phyloP scores from a whole-genome alignment of 2,888 invertebrate species.

The Itoplectis maculator region DNA sequence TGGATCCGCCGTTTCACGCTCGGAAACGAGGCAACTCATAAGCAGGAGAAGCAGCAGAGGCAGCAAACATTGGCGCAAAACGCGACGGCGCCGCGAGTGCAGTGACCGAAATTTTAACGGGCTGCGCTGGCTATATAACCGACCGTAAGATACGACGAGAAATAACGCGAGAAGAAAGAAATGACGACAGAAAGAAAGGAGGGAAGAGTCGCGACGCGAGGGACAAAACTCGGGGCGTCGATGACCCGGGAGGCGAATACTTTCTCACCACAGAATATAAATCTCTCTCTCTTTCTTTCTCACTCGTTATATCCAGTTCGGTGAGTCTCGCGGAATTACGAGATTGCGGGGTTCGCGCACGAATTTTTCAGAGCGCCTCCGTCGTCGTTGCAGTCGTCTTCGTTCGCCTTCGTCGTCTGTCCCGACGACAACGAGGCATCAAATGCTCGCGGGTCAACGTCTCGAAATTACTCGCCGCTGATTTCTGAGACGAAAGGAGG shows the following conservation, averaged over 20 bases:
- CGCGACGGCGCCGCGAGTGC: slow-evolving; percentile 19
- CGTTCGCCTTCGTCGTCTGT: slow-evolving; percentile 22
- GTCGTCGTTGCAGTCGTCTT: too few species aligned
- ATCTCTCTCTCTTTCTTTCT: slow-evolving; percentile 5
- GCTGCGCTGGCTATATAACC: slow-evolving; percentile 11
- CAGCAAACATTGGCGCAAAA: slow-evolving; percentile 29
- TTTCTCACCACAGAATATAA: slow-evolving; percentile 14
- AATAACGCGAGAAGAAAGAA: slow-evolving; percentile 14
- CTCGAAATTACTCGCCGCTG: slow-evolving; percentile 52
- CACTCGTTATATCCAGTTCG: slow-evolving; percentile 36
- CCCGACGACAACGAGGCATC: slow-evolving; percentile 47
- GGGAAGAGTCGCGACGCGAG: not conserved
- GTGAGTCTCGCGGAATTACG: slow-evolving; percentile 25
- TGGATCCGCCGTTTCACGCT: slow-evolving; percentile 53
- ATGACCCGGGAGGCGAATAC: slow-evolving; percentile 16
- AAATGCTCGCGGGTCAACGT: slow-evolving; percentile 65
- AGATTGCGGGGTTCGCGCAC: slow-evolving; percentile 26
- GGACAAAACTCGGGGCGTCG: slow-evolving; percentile 1
- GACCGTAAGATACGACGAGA: slow-evolving; percentile 7
- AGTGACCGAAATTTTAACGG: slow-evolving; percentile 51
- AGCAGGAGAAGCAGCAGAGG: too few species aligned
- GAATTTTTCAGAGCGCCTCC: slow-evolving; percentile 1
- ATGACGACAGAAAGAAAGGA: too few species aligned
- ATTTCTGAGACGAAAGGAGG: slow-evolving; percentile 1
- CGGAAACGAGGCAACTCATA: slow-evolving; percentile 23